These are phyloP conservation scores for Centropristis striata DNA, from an alignment of 2,113 vertebrate species.

Conservation along the genomic window DNA sequence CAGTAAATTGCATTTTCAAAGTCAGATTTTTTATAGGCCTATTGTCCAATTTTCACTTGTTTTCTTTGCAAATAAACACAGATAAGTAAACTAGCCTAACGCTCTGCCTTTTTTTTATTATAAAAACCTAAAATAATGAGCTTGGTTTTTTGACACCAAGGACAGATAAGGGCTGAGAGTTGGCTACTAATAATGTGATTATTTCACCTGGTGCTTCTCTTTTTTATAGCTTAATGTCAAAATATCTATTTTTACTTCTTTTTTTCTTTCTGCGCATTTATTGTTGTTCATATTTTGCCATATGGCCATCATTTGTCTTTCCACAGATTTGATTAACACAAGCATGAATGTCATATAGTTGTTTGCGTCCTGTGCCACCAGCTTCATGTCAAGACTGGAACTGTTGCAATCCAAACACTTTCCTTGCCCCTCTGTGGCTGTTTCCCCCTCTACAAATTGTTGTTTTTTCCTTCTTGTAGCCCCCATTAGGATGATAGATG, in stretches of 20 bases:
- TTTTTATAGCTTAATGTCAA: background rate
- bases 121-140: background rate
- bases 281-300: background rate
- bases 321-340: background rate
- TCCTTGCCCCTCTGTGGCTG: constrained; percentile 54
- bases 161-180: background rate
- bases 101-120: background rate
- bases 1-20: background rate
- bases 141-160: background rate
- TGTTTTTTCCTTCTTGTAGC: constrained; percentile 64
- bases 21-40: no score
- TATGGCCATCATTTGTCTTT: background rate
- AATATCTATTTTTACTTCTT: no score
- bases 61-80: background rate
- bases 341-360: constrained; percentile 3
- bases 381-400: constrained; percentile 34
- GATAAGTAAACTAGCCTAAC: background rate
- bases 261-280: background rate
- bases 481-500: constrained; percentile 83
- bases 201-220: background rate
- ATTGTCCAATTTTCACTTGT: background rate
- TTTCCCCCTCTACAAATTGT: constrained; percentile 67
- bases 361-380: background rate
- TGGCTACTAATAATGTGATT: background rate
- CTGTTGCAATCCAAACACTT: constrained; percentile 59